phyloP scores from a whole-genome alignment of 1,140 invertebrate species.

The Microplitis mediator region DNA sequence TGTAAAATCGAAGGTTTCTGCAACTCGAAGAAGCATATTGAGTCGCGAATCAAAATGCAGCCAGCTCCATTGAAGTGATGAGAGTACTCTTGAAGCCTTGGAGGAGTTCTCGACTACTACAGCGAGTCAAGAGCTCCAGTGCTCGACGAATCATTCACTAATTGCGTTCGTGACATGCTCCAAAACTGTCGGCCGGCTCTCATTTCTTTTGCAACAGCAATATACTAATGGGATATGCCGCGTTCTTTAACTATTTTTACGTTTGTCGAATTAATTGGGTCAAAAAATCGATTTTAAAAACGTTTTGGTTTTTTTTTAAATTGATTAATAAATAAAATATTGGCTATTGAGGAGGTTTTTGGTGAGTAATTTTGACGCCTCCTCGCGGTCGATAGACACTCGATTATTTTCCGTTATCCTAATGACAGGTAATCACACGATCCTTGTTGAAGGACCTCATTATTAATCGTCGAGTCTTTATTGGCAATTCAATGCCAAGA shows the following conservation, averaged over 20 bases:
- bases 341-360: neutral
- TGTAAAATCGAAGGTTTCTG: conserved; percentile 24
- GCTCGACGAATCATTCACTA: conserved; percentile 61
- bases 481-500: conserved; percentile 50
- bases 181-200: conserved; percentile 54
- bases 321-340: neutral
- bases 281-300: neutral
- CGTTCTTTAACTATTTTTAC: neutral
- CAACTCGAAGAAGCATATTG: conserved; percentile 47
- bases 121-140: conserved; percentile 48
- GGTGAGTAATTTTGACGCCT: conserved; percentile 23
- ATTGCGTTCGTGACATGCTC: conserved; percentile 61
- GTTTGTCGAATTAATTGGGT: neutral
- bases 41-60: conserved; percentile 60
- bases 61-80: conserved; percentile 31
- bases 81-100: conserved; percentile 49
- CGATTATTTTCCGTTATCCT: conserved; percentile 51
- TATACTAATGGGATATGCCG: conserved; percentile 24
- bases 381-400: conserved; percentile 21
- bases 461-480: conserved; percentile 50
- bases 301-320: too few relatives aligned
- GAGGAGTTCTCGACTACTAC: conserved; percentile 55
- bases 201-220: conserved; percentile 39
- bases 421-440: conserved; percentile 56
- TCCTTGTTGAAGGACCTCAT: conserved; percentile 53